Evolutionary conservation across 2,113 vertebrate genomes (phyloP), one percentile per base, ranked within the genome.

Genomic region (Geococcyx californianus): DNA sequence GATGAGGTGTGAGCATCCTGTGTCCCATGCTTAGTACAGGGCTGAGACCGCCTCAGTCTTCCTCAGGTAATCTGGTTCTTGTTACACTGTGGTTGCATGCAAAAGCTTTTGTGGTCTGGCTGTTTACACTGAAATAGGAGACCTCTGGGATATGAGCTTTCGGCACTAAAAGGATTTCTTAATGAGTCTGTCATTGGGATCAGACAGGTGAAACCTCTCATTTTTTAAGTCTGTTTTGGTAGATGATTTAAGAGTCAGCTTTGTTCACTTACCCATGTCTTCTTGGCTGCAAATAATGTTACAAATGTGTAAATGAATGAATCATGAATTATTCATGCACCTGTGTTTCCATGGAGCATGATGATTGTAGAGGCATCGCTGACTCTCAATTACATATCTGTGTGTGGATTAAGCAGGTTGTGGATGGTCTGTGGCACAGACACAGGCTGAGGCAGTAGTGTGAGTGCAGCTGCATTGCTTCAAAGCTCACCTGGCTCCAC

Each of bases 81-180:
- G 0, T 58, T 44, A 44, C 14, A 16, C 52, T 1, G 0, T 1
- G 20, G 23, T 7, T 42, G 20, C 40, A 10, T 0, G 25, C 9
- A 26, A 36, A 88, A 16, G 58, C 36, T 63, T 64, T 63, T 58
- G 49, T 34, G 33, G 20, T 54, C 42, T 67, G 36, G 17, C 25
- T 44, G 23, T 45, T 66, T 62, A 38, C 10, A 14, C 11, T 40
- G 72, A n/a, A 67, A 34, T 13, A 34, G 54, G n/a, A 76, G 6
- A 17, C 20, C 25, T 34, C 40, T 54, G 28, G 34, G 66, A 74
- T 6, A 18, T 26, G n/a, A 68, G 49, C 42, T 80, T 52, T 56
- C 3, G 6, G 28, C 40, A 23, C 42, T 24, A 2, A 9, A 66
- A 68, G 54, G 15, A 21, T 86, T 77, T 89, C 25, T 70, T 76